Evolutionary conservation across 1,140 invertebrate species (phyloP), one percentile per base, ranked within the genome.

Genomic region (Euschistus heros): DNA sequence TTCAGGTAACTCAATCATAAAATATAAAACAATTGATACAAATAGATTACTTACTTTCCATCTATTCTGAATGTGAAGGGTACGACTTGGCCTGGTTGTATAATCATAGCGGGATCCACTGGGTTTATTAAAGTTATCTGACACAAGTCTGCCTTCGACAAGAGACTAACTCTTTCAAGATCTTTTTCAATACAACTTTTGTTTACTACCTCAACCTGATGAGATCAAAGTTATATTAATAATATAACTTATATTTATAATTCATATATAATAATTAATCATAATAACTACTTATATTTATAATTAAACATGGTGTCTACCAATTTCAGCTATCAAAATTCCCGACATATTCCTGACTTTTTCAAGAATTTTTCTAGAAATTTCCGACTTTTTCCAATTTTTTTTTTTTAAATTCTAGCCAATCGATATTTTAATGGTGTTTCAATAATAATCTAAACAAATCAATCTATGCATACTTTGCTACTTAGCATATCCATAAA

Each of bases 51-150:
- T 37, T 37, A 62, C 60, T 62, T 62, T 22, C 60, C 60, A 10
- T 18, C 18, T 3, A 44, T 44, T 20, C 26, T n/a, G 33, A 62
- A 62, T 24, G 17, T 62, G 33, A 62, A 62, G 17, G 18, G 18
- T 0, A 62, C 33, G 0, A 22, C 47, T 18, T 50, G 10, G 2
- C 55, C 55, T 6, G 55, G 7, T 24, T 27, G 17, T 24, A 59
- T 27, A 17, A 6, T 30, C 33, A 62, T 18, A 20, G 42, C 24
- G 4, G 15, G 15, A 18, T 37, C 42, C 26, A 1, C 15, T 2
- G 60, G 60, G n/a, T 18, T 18, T 18, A 62, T n/a, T 7, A 62
- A 30, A n/a, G 15, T 42, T 20, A 62, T 27, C 33, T 62, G 60
- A 26, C 30, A 37, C 10, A 62, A 20, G 10, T 62, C 60, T 8